Percentiles rank a stretch among this genome's conserved stretches.
phyloP scores from a whole-genome alignment of 2,113 vertebrate species.

The Tauraco erythrolophus region DNA sequence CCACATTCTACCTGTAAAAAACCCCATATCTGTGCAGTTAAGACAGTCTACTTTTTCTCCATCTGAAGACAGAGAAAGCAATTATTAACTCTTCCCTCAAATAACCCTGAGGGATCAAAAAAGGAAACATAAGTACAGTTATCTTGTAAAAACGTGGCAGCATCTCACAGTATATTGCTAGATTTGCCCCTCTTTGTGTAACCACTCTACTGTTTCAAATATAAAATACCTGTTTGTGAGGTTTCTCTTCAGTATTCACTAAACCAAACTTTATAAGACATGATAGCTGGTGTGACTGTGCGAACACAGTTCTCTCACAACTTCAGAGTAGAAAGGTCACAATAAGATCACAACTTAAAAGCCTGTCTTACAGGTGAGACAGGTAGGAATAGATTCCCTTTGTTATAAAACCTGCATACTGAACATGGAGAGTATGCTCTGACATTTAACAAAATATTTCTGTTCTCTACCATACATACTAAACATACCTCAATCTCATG shows the following conservation, averaged over 20 bases:
- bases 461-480: neutral
- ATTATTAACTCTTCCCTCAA: neutral
- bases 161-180: neutral
- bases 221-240: neutral
- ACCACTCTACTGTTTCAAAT: neutral
- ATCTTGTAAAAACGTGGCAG: neutral
- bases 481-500: neutral
- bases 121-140: neutral
- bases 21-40: neutral
- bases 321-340: neutral
- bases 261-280: neutral
- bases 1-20: neutral
- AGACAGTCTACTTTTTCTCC: neutral
- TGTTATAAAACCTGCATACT: neutral
- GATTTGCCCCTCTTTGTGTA: neutral
- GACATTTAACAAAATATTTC: slow-evolving; percentile 4
- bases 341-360: neutral
- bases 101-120: neutral
- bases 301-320: neutral
- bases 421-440: neutral
- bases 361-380: neutral
- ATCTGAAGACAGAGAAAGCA: neutral
- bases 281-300: neutral
- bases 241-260: neutral
- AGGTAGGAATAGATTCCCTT: neutral